These are phyloP conservation scores for Semibalanus balanoides DNA, from an alignment of 1,140 invertebrate genomes.

Conservation along the genomic window DNA sequence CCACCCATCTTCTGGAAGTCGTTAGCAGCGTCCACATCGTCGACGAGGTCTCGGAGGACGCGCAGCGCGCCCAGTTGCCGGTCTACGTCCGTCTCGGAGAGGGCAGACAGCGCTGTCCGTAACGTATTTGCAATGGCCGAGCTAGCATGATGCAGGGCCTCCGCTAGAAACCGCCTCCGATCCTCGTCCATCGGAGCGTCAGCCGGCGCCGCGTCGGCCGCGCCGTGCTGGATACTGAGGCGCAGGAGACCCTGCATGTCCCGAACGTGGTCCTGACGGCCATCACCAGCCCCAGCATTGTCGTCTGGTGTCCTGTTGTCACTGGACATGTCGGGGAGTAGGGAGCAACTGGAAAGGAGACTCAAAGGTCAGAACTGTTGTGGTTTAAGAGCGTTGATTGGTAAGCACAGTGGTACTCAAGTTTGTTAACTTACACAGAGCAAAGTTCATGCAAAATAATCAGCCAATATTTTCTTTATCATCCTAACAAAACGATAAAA, in stretches of 20 bases:
- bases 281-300: background rate
- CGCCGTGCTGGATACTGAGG: background rate
- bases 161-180: background rate
- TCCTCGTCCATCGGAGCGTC: background rate
- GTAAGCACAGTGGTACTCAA: too few species aligned
- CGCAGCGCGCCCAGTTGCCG: background rate
- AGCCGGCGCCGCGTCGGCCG: background rate
- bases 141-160: background rate
- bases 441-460: too few species aligned
- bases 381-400: too few species aligned
- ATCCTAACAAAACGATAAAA: too few species aligned
- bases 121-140: background rate
- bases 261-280: background rate
- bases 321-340: too few species aligned
- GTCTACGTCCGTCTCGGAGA: background rate
- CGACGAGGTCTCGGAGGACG: background rate
- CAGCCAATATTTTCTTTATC: too few species aligned
- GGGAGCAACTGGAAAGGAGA: too few species aligned
- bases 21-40: background rate
- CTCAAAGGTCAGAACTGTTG: too few species aligned
- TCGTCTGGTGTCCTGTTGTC: too few species aligned
- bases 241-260: slow-evolving; percentile 1
- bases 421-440: too few species aligned
- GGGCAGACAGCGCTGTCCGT: background rate
- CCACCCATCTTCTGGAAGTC: slow-evolving; percentile 2